phyloP scores from a whole-genome alignment of 2,888 invertebrate genomes.

The Hypena proboscidalis region DNA sequence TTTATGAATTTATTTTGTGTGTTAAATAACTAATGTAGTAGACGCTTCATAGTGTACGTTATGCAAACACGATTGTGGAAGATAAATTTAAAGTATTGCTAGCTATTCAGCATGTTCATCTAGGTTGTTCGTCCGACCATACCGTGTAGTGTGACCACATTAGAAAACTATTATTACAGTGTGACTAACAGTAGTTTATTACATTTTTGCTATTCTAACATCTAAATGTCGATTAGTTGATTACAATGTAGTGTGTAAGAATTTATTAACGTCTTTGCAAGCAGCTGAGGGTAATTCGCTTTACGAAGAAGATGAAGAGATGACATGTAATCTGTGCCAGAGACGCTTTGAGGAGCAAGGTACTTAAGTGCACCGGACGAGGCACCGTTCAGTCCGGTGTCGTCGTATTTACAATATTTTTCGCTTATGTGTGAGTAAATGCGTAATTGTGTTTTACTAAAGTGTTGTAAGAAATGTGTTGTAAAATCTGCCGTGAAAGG shows the following conservation, averaged over 20 bases:
- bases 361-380: conserved; percentile 82
- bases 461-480: conserved; percentile 53
- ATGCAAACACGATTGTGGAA: conserved; percentile 36
- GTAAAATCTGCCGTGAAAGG: conserved; percentile 54
- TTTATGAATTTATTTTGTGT: conserved; percentile 58
- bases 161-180: conserved; percentile 20
- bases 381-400: conserved; percentile 71
- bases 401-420: conserved; percentile 72
- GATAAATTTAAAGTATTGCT: conserved; percentile 32
- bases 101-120: conserved; percentile 47
- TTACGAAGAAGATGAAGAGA: conserved; percentile 88
- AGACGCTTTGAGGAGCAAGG: conserved; percentile 92
- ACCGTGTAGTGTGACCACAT: conserved; percentile 24
- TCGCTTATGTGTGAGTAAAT: conserved; percentile 85
- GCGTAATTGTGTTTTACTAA: conserved; percentile 80
- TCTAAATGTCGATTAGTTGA: conserved; percentile 44
- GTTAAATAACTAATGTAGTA: conserved; percentile 48
- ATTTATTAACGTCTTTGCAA: conserved; percentile 86
- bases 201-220: conserved; percentile 38
- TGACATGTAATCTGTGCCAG: conserved; percentile 91
- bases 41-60: conserved; percentile 59
- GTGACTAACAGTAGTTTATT: conserved; percentile 38
- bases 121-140: conserved; percentile 41
- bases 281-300: conserved; percentile 87
- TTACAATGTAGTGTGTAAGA: conserved; percentile 72